phyloP scores from a whole-genome alignment of 2,113 vertebrate genomes.

The Mola mola region DNA sequence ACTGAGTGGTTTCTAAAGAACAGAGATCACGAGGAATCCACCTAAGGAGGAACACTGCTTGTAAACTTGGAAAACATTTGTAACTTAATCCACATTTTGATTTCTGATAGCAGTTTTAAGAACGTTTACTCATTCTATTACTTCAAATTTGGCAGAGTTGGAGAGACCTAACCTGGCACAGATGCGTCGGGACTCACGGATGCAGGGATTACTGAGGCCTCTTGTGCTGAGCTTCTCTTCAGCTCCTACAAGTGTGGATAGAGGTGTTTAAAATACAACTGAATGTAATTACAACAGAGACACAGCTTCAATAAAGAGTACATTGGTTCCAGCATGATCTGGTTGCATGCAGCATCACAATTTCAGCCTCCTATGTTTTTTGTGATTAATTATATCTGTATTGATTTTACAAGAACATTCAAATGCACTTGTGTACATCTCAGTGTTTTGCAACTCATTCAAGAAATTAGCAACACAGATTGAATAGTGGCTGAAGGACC shows the following conservation, averaged over 20 bases:
- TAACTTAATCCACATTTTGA: too few species aligned
- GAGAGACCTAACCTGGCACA: conserved; percentile 77
- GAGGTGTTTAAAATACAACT: neutral
- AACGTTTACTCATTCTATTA: too few species aligned
- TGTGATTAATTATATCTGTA: neutral
- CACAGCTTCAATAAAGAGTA: too few species aligned
- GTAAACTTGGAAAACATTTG: too few species aligned
- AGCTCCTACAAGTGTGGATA: conserved; percentile 64
- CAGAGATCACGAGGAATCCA: too few species aligned
- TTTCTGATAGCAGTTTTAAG: too few species aligned
- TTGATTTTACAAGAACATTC: neutral
- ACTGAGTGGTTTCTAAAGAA: neutral
- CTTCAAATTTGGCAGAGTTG: too few species aligned
- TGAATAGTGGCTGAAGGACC: too few species aligned
- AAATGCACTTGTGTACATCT: neutral
- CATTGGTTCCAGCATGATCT: too few species aligned
- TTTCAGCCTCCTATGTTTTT: too few species aligned
- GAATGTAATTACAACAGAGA: neutral
- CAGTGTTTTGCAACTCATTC: neutral
- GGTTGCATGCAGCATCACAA: too few species aligned
- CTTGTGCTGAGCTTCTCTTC: conserved; percentile 75
- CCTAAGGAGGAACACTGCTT: too few species aligned
- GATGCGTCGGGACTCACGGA: conserved; percentile 79
- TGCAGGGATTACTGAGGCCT: conserved; percentile 63
- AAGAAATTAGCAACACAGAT: neutral